Evolutionary conservation across 2,888 invertebrate genomes (phyloP), one percentile per base, ranked within the genome.

Genomic region (Periphyllus acericola): DNA sequence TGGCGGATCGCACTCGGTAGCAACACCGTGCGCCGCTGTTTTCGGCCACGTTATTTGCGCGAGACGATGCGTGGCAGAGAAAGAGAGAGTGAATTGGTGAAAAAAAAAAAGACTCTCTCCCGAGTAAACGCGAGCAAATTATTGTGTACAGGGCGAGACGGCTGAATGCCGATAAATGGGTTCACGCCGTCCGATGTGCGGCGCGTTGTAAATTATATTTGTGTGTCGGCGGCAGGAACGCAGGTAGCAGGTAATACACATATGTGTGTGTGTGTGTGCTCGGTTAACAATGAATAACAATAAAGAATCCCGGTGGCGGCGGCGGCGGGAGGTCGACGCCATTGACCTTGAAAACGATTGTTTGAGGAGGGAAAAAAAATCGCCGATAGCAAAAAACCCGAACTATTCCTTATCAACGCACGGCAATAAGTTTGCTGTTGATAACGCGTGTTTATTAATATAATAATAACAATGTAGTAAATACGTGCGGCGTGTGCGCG

Each of bases 341-440:
- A 81, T 81, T 81, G 81, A 81, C 81, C 81, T 81, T 68, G 81
- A 46, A 29, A 68, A 14, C 21, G 60, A 60, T 21, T 25, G 60
- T 21, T 3, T 1, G 6, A 14, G 29, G 29, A 29, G n/a, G n/a
- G 4, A 76, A 40, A 5, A 76, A 29, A 46, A 29, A 29, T 29
- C 46, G 14, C 46, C 21, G 60, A 60, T 60, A 60, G 36, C 4
- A 46, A 46, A 60, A 60, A 60, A 60, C 21, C 5, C 11, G 5
- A 60, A 25, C 60, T 0, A 40, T 14, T 29, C 17, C n/a, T 76
- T 29, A 76, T 46, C 75, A 17, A 29, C 40, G 6, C n/a, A n/a
- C 14, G 46, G 60, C 6, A 60, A 60, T 60, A 25, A 6, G 25
- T 21, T 46, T 46, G 46, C 14, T 60, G 60, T 2, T 60, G 21